A percentile compares a stretch with the other conserved stretches of the same genome.
Conservation (phyloP, 2,888 invertebrate genomes). For the Erannis defoliaria region DNA sequence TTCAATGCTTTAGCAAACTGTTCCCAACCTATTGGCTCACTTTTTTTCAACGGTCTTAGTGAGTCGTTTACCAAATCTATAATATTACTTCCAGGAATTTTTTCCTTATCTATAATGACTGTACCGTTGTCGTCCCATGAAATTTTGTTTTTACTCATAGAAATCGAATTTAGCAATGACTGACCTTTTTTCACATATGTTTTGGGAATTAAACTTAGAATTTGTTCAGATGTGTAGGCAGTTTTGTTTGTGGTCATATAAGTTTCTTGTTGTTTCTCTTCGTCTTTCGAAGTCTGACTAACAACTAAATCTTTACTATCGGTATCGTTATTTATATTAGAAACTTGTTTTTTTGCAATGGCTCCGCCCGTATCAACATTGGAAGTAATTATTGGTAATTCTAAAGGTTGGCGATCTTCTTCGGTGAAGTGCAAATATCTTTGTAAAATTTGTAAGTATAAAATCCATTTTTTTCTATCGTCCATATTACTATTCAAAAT, state of each 20-base stretch:
- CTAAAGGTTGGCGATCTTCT: conserved; percentile 36
- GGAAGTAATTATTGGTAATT: conserved; percentile 19
- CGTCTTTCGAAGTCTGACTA: conserved; percentile 10
- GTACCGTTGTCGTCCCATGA: conserved; percentile 43
- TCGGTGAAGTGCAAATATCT: conserved; percentile 45
- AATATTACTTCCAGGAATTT: conserved; percentile 48
- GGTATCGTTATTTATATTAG: conserved; percentile 5
- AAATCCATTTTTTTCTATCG: conserved; percentile 45
- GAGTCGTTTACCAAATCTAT: conserved; percentile 49
- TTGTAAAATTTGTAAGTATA: conserved; percentile 47
- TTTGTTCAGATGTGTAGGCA: conserved; percentile 27
- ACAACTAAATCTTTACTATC: conserved; percentile 14
- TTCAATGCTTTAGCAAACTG: conserved; percentile 45
- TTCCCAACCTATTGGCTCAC: conserved; percentile 49
- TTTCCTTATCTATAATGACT: conserved; percentile 44
- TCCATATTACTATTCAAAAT: conserved; percentile 33
- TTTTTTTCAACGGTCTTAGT: conserved; percentile 48
- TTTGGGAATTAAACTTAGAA: conserved; percentile 36
- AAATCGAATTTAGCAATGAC: conserved; percentile 31
- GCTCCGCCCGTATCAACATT: background rate
- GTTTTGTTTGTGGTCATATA: background rate
- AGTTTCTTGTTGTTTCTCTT: conserved; percentile 4
- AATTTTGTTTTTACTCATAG: conserved; percentile 26
- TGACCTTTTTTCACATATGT: conserved; percentile 39
- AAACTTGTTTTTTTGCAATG: too few species aligned